Evolutionary conservation across 2,113 vertebrate genomes (phyloP).

Genomic region (Axis porcinus): DNA sequence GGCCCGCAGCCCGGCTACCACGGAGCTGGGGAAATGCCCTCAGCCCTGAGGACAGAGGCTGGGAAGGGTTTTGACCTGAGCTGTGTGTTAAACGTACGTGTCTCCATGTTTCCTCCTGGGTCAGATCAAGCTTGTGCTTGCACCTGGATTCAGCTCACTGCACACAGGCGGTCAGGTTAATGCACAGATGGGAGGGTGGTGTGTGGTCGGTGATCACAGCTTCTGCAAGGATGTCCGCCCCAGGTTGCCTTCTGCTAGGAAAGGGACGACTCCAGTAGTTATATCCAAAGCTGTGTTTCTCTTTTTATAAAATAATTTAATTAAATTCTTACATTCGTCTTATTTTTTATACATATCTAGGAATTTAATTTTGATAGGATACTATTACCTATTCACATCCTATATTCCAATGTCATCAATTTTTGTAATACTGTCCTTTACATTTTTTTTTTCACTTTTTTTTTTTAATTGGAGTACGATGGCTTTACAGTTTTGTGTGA

Average conservation of each 20-base stretch:
- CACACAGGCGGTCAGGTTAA: neutral
- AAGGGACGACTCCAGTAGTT: neutral
- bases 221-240: neutral
- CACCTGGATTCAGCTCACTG: neutral
- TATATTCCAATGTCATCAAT: neutral
- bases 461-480: accelerated
- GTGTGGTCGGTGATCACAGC: neutral
- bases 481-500: neutral
- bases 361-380: neutral
- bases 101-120: neutral
- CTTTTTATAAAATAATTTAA: neutral
- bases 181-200: neutral
- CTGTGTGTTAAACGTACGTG: accelerated
- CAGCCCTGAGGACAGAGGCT: neutral
- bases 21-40: neutral
- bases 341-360: neutral
- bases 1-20: neutral
- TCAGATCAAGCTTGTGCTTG: neutral
- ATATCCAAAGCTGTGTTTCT: neutral
- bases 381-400: neutral
- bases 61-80: neutral
- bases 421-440: neutral
- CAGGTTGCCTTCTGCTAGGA: neutral
- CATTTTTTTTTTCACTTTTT: accelerated
- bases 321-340: neutral